phyloP scores from a whole-genome alignment of 2,113 vertebrate species.

The Pagrus major region DNA sequence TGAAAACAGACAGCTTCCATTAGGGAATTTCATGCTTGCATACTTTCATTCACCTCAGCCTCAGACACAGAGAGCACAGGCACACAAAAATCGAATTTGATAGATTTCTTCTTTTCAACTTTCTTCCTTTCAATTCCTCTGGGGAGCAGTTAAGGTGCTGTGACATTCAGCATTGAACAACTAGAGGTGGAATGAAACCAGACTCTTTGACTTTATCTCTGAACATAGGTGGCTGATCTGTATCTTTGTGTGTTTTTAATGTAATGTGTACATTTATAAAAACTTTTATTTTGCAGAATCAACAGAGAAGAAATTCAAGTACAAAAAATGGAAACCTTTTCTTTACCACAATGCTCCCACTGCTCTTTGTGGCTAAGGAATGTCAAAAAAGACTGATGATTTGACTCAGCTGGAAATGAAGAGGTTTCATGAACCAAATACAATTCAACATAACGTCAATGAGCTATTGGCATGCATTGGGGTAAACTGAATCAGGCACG shows the following conservation, averaged over 20 bases:
- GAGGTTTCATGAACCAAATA: not conserved
- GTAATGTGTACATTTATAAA: not conserved
- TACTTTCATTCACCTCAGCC: slow-evolving; percentile 63
- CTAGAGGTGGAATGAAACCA: slow-evolving; percentile 15
- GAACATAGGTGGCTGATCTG: not conserved
- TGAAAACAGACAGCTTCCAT: slow-evolving; percentile 71
- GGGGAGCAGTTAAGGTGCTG: slow-evolving; percentile 34
- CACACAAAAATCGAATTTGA: slow-evolving; percentile 50
- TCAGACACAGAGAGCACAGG: slow-evolving; percentile 45
- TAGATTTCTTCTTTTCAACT: slow-evolving; percentile 45
- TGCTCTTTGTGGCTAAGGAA: not conserved
- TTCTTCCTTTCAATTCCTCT: slow-evolving; percentile 16
- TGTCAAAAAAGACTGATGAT: slow-evolving; percentile 2
- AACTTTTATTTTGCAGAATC: not conserved
- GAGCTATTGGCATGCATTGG: not conserved
- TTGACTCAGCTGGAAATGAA: not conserved
- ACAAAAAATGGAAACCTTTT: not conserved
- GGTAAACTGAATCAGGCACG: not conserved
- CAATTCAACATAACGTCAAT: not conserved
- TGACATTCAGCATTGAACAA: slow-evolving; percentile 12
- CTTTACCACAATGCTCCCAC: not conserved
- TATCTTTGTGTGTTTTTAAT: not conserved
- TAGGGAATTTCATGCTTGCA: slow-evolving; percentile 74
- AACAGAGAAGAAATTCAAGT: not conserved
- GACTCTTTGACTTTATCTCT: slow-evolving; percentile 12